phyloP scores from a whole-genome alignment of 2,113 vertebrate genomes.

The Sisor rabdophorus region DNA sequence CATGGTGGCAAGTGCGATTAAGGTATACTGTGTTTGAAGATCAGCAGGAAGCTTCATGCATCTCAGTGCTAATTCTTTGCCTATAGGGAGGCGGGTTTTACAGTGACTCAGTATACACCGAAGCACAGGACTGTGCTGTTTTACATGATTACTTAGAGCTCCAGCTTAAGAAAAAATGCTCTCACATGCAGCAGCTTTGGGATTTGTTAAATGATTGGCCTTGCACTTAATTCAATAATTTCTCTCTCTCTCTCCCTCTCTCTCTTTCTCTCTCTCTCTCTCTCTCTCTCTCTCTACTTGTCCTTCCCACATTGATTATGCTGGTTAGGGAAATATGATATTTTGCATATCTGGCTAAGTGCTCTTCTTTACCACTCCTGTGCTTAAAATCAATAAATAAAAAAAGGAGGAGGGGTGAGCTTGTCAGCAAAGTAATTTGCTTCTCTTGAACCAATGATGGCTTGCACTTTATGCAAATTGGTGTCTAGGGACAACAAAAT shows the following conservation, averaged over 20 bases:
- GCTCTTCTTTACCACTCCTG: conserved; percentile 92
- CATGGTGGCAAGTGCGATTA: background rate
- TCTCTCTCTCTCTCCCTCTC: conserved; percentile 54
- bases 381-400: conserved; percentile 75
- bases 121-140: conserved; percentile 82
- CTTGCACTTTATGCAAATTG: conserved; percentile 99
- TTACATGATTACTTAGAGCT: conserved; percentile 87
- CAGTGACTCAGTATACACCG: conserved; percentile 77
- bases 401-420: conserved; percentile 81
- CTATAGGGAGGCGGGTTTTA: conserved; percentile 79
- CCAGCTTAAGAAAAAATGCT: conserved; percentile 82
- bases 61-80: conserved; percentile 82
- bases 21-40: background rate
- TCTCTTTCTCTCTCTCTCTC: conserved; percentile 52
- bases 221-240: conserved; percentile 81
- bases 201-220: conserved; percentile 88
- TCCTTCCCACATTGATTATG: conserved; percentile 80
- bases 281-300: conserved; percentile 44
- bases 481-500: conserved; percentile 98
- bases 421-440: conserved; percentile 97
- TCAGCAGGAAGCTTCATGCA: conserved; percentile 66
- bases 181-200: conserved; percentile 76
- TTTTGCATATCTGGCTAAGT: conserved; percentile 96
- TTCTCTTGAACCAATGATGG: conserved; percentile 98
- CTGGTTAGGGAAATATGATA: conserved; percentile 82